Base-by-base conservation (phyloP, 2,888 invertebrate genomes). In the Poecilobothrus nobilitatus region DNA sequence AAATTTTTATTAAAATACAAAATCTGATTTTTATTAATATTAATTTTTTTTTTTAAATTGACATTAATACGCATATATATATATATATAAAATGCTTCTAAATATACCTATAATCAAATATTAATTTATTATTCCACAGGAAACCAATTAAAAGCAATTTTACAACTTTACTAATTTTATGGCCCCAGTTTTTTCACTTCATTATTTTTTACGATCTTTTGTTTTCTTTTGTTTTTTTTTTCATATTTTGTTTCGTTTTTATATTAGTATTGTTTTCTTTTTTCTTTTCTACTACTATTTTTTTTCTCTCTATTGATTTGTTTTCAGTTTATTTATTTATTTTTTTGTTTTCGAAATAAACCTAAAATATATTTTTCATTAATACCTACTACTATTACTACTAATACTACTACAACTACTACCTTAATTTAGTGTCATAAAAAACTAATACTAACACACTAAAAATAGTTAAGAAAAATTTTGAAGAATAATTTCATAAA, bases 81-180 rank as follows among this genome's bases (percentile, higher is more conserved):
- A 15, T 41, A 15, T 41, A 15, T 41, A 15, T 41, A 12, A 6
- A 41, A 6, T 6, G 41, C 5, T 27, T 27, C 27, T 4, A 4
- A 4, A 27, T 5, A 27, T 27, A 27, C 27, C 2, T 27, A 27
- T 27, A 37, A 37, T 37, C 37, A 53, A 53, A 53, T 53, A 53
- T 53, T 53, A 53, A 53, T 53, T 53, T 53, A 53, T 53, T 12
- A 6, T 53, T 53, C 53, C n/a, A 53, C 53, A 53, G 53, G 53
- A 53, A 53, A 53, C 53, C 53, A 53, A 53, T 53, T 53, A 53
- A 53, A 53, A 53, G n/a, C n/a, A 6, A 53, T 53, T 53, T 53
- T 53, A 53, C 53, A 53, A 53, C 53, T 53, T 53, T 18, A 53
- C 53, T 53, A 53, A 53, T 53, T 53, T 53, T 53, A 53, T 53